Conservation (phyloP, 2,888 invertebrate species). For the Drosophila atripex region DNA sequence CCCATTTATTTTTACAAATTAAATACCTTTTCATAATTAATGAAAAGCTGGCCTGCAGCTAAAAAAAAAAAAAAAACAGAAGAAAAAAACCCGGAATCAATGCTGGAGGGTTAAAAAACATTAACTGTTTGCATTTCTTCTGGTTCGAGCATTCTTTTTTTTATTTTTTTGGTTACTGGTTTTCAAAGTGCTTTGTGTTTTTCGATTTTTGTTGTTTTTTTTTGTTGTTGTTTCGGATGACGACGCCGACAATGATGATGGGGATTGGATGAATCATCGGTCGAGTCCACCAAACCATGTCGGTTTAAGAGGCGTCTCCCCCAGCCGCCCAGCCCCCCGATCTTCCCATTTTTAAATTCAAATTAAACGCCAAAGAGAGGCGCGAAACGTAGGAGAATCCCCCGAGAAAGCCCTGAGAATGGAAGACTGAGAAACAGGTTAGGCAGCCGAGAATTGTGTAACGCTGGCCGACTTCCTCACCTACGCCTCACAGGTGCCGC, state of each 20-base stretch:
- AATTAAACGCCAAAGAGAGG: conserved; percentile 16
- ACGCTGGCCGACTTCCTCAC: conserved; percentile 31
- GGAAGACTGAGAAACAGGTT: conserved; percentile 33
- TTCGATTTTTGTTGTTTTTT: background rate
- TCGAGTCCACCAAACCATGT: conserved; percentile 34
- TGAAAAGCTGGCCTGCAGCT: background rate
- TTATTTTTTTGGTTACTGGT: conserved; percentile 8
- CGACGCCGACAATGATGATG: conserved; percentile 7
- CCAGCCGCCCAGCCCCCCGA: background rate
- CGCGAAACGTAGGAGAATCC: conserved; percentile 2
- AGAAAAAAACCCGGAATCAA: background rate
- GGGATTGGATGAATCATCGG: conserved; percentile 28
- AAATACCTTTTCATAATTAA: background rate
- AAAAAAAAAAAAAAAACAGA: background rate
- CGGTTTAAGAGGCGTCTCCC: conserved; percentile 22
- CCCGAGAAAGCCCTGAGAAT: conserved; percentile 6
- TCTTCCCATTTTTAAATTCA: conserved; percentile 1
- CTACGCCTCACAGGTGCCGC: conserved; percentile 56
- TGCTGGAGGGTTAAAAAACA: conserved; percentile 11
- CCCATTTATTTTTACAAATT: background rate
- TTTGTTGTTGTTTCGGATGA: conserved; percentile 17
- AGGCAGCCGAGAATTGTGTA: conserved; percentile 43
- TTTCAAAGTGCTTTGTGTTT: conserved; percentile 4
- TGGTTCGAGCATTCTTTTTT: conserved; percentile 2
- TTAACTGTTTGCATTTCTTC: conserved; percentile 28